Conservation (phyloP, 2,113 vertebrate genomes). For the Tylochromis polylepis region DNA sequence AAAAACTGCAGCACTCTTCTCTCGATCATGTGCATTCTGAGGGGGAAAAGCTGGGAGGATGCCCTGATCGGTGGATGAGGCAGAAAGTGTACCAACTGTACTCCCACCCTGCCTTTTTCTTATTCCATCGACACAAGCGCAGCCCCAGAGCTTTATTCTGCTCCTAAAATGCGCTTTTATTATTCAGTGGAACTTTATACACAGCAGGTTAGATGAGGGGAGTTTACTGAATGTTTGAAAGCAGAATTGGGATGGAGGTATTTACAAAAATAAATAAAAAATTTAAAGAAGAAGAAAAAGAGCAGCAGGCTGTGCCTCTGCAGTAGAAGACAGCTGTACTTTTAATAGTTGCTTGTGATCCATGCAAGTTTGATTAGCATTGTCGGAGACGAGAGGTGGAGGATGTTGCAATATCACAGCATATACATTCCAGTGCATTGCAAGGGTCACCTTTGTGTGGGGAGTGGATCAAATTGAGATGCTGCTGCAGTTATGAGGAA, state of each 20-base stretch:
- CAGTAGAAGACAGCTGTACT: conserved; percentile 39
- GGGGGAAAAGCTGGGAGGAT: conserved; percentile 61
- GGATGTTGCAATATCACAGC: background rate
- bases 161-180: conserved; percentile 61
- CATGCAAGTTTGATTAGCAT: conserved; percentile 23
- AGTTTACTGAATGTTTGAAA: conserved; percentile 59
- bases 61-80: conserved; percentile 56
- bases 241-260: conserved; percentile 22
- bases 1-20: conserved; percentile 72
- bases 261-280: background rate
- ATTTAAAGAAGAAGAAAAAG: background rate
- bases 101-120: conserved; percentile 52
- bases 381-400: background rate
- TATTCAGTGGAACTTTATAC: conserved; percentile 64
- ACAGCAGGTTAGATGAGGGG: conserved; percentile 35
- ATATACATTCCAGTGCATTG: background rate
- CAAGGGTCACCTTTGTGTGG: conserved; percentile 73
- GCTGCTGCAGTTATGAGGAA: conserved; percentile 28
- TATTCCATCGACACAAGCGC: conserved; percentile 42
- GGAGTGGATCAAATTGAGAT: conserved; percentile 49
- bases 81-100: conserved; percentile 50
- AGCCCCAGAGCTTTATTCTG: conserved; percentile 46
- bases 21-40: conserved; percentile 67
- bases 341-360: conserved; percentile 41
- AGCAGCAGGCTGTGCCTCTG: conserved; percentile 12